Evolutionary conservation across 2,797 vertebrate species (phyloP), one percentile per base, ranked within the genome.

Genomic region (Betta splendens): DNA sequence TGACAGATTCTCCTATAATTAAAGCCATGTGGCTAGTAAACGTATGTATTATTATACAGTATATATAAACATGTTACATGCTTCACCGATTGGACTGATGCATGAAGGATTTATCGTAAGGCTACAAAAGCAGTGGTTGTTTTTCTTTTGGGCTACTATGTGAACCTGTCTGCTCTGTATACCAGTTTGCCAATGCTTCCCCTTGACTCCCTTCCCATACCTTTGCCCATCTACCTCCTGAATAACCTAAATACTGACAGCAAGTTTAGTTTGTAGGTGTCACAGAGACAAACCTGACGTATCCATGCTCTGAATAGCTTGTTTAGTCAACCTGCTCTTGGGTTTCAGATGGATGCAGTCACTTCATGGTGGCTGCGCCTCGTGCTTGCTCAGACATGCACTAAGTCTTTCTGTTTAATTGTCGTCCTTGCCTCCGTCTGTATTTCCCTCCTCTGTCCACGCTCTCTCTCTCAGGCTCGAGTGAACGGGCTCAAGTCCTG

Each of bases 401-500:
- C n/a, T n/a, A n/a, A n/a, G n/a, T 64, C 39, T 56, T 17, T 49
- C 38, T 33, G 36, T 68, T 67, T 69, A 65, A 75, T 76, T 57
- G 51, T 37, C 45, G 38, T 9, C 59, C 52, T 59, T 21, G 13
- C 43, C 55, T 55, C 38, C 28, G 10, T 62, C 48, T 13, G 0
- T 66, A 28, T 63, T 20, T 46, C 38, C 31, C 26, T 40, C 29
- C 60, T 50, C 47, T 70, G 3, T 35, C 33, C 29, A 18, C 58
- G 58, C 45, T 56, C 43, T 50, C 35, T 50, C 33, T 62, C 64
- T 58, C 92, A 98, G 97, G 97, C 96, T 85, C 94, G 97, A 92
- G 97, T 98, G 88, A 98, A 98, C 38, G 97, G 97, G 89, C 92
- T 99, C 90, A 99, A 98, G 89, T 99, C 97, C 78, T 98, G 97